Evolutionary conservation across 2,113 vertebrate species (phyloP).

Genomic region (Synodontis membranacea): DNA sequence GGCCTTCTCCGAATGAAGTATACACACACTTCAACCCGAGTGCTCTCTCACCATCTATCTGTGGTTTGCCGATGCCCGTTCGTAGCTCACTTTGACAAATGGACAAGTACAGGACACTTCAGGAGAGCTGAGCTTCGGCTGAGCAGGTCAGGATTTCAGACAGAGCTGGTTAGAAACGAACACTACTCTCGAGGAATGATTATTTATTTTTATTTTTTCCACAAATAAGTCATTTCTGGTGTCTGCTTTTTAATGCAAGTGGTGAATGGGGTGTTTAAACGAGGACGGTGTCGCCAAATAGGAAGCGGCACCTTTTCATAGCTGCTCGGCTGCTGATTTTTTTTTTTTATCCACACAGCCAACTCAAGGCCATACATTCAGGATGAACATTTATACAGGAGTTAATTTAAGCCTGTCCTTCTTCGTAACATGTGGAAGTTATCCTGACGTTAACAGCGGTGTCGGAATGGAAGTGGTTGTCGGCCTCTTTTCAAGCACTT

Average conservation of each 20-base stretch:
- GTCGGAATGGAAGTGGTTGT: constrained; percentile 15
- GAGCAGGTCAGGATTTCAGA: constrained; percentile 63
- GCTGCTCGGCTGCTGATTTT: background rate
- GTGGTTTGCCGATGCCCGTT: constrained; percentile 44
- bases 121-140: constrained; percentile 60
- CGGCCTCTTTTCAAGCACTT: constrained; percentile 15
- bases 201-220: background rate
- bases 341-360: background rate
- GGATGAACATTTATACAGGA: background rate
- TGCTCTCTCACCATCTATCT: constrained; percentile 64
- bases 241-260: background rate
- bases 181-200: background rate
- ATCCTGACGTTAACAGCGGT: constrained; percentile 3
- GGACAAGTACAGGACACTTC: constrained; percentile 66
- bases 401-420: background rate
- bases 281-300: background rate
- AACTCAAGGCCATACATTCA: background rate
- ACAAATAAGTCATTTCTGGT: background rate
- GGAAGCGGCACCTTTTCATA: background rate
- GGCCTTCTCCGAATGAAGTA: constrained; percentile 62
- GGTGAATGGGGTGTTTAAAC: background rate
- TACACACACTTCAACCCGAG: constrained; percentile 64
- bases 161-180: constrained; percentile 1
- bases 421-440: constrained; percentile 28
- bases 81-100: constrained; percentile 72